Base-by-base conservation (phyloP, 1,140 invertebrate species). In the Elymnias hypermnestra region DNA sequence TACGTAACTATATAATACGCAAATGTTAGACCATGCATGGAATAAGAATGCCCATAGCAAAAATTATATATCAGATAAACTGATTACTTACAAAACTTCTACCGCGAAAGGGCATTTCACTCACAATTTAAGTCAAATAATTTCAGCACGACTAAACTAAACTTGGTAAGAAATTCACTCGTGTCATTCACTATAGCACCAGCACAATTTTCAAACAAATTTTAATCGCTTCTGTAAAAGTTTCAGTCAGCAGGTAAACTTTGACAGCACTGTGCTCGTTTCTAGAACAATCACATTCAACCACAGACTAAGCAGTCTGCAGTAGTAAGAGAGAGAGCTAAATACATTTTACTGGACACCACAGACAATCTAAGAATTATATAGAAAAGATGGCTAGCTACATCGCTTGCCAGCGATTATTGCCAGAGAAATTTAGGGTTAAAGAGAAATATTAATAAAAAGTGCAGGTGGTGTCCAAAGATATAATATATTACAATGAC, bases 21-120 rank as follows among this genome's bases (percentile, higher is more conserved):
- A 57, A 37, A 22, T 44, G 60, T 60, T 60, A 61, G 29, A 56
- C 37, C 63, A 57, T 69, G 60, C 66, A 58, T 53, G 54, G 39
- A 44, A 39, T 47, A 53, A 59, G 26, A 22, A 58, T 28, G 31
- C 50, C 49, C 57, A 61, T 49, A 42, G 47, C 50, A 59, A 59
- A 60, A 48, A 45, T 40, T 49, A 53, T 31, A 56, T 63, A 61
- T 63, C 54, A 42, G 44, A 49, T 59, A 46, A 45, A 57, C 10
- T 53, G 29, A 45, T 53, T 53, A 84, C 77, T 82, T 68, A 82
- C 81, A 54, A 82, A 78, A 76, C 60, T 73, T 63, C 53, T 67
- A 68, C 77, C 72, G 69, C 74, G 69, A 43, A 84, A 60, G 57
- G 81, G 76, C 81, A 84, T 84, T 67, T 84, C 74, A 72, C 57